Evolutionary conservation across 2,888 invertebrate species (phyloP).

Genomic region (Drosophila bunnanda): DNA sequence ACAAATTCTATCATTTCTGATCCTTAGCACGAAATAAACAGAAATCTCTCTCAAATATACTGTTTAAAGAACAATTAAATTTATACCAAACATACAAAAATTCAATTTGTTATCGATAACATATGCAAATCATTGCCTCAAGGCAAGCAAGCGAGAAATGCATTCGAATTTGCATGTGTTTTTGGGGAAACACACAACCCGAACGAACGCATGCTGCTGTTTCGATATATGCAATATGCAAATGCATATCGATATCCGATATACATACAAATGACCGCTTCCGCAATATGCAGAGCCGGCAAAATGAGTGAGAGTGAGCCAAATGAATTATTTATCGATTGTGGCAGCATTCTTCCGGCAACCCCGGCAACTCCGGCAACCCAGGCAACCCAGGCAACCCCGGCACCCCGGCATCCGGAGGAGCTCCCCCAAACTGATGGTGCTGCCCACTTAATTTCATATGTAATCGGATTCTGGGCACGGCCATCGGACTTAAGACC

Average conservation of each 20-base stretch:
- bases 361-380: too few relatives aligned
- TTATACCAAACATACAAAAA: neutral
- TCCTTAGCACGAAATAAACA: too few relatives aligned
- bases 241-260: conserved; percentile 64
- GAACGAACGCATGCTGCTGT: neutral
- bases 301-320: conserved; percentile 13
- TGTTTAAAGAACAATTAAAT: neutral
- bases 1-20: too few relatives aligned
- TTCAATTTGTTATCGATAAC: conserved; percentile 10
- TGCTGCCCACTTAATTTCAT: conserved; percentile 56
- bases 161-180: conserved; percentile 28
- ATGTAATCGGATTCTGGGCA: conserved; percentile 67
- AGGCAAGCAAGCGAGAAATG: neutral
- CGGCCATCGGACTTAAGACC: conserved; percentile 50
- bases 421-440: neutral
- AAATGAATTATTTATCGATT: conserved; percentile 72
- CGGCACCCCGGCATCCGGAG: too few relatives aligned
- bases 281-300: conserved; percentile 55
- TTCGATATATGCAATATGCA: conserved; percentile 32
- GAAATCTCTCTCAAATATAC: too few relatives aligned
- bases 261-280: conserved; percentile 65
- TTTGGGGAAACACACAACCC: too few relatives aligned
- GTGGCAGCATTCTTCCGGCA: conserved; percentile 42
- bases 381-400: too few relatives aligned
- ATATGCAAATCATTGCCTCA: conserved; percentile 11